These are phyloP conservation scores for Isotomurus palustris DNA, from an alignment of 2,888 invertebrate species.

Conservation along the genomic window DNA sequence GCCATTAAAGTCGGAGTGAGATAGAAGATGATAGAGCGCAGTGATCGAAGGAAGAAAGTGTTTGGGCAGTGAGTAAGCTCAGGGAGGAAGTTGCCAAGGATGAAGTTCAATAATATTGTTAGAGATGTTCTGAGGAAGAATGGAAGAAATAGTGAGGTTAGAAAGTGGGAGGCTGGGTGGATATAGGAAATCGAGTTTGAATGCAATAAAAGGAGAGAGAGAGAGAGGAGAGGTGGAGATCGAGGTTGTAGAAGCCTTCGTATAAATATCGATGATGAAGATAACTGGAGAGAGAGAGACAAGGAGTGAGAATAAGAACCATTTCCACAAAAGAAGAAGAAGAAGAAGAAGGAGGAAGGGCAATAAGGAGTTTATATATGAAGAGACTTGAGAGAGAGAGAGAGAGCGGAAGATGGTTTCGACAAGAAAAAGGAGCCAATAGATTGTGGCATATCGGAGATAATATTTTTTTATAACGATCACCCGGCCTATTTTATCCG, in stretches of 20 bases:
- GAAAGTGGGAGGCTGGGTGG: slow-evolving; percentile 31
- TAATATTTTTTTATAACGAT: slow-evolving; percentile 44
- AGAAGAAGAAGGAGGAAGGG: too few relatives aligned
- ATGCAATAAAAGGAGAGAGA: slow-evolving; percentile 43
- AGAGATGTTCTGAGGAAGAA: background rate
- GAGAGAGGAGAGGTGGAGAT: slow-evolving; percentile 39
- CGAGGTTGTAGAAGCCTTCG: too few relatives aligned
- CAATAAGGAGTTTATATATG: background rate
- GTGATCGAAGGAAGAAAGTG: background rate
- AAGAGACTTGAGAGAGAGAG: background rate
- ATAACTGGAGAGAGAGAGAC: too few relatives aligned
- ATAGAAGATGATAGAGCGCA: too few relatives aligned
- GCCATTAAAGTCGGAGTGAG: too few relatives aligned
- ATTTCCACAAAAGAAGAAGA: too few relatives aligned
- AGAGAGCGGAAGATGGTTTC: background rate
- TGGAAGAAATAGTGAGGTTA: background rate
- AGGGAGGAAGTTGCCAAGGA: background rate
- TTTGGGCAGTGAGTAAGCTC: background rate
- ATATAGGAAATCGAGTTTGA: slow-evolving; percentile 42
- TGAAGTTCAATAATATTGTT: too few relatives aligned
- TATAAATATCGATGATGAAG: too few relatives aligned
- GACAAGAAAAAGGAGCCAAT: slow-evolving; percentile 28
- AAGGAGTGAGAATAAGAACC: too few relatives aligned
- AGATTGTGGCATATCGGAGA: slow-evolving; percentile 39
- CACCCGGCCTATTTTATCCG: slow-evolving; percentile 23